Evolutionary conservation across 2,888 invertebrate species (phyloP), one percentile per base, ranked within the genome.

Genomic region (Hyposoter didymator): DNA sequence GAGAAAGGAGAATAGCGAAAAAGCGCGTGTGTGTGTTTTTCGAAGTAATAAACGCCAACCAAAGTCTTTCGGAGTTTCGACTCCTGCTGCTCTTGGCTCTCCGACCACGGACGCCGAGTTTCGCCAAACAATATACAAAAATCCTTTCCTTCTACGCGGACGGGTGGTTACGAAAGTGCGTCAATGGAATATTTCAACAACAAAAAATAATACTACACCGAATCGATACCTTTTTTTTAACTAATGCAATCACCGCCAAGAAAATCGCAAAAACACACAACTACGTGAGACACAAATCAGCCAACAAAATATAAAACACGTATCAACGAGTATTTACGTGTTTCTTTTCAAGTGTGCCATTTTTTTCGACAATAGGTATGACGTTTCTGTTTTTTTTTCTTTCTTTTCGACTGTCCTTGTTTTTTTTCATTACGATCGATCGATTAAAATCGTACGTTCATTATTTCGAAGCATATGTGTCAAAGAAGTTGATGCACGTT

Each of bases 271-370:
- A 72, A 35, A 35, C 17, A 55, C 70, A 45, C 74, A 75, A 75
- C 69, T 62, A 59, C 22, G 59, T 8, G 67, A 59, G n/a, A 69
- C 55, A n/a, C 12, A 70, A 52, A 32, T n/a, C 14, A 39, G 12
- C 49, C 22, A 43, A 35, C 43, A 73, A 72, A 59, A 70, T 19
- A 70, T 19, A 19, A 5, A 55, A 28, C 66, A 32, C 19, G 73
- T 64, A 66, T 66, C 52, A 55, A 49, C 76, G 22, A 55, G 69
- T 59, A 55, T 55, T 66, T n/a, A 66, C 49, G 64, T 47, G 69
- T 75, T 74, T 59, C 52, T 80, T 83, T 19, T 14, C 39, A 67
- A 69, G 49, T 78, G 75, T 78, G 84, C 78, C 76, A 81, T 81
- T 28, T 32, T 72, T 55, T 78, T 73, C 62, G 28, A 55, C 6